Conservation (phyloP, 2,888 invertebrate genomes). For the Drosophila anceps region DNA sequence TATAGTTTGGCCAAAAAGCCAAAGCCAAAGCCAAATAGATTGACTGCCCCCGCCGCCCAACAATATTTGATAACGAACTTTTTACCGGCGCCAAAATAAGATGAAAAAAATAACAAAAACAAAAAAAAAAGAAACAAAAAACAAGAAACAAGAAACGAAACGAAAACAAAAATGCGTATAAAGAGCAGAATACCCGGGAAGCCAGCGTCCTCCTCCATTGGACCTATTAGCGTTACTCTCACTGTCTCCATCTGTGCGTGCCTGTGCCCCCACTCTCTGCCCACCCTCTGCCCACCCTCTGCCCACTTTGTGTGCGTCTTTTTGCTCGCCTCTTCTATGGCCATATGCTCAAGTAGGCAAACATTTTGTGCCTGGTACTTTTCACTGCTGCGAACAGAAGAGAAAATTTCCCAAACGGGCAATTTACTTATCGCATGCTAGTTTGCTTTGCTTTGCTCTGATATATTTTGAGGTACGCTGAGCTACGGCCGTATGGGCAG, state of each 20-base stretch:
- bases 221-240: constrained; percentile 16
- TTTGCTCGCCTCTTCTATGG: constrained; percentile 5
- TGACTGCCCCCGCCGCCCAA: constrained; percentile 22
- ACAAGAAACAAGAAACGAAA: too few relatives aligned
- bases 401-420: constrained; percentile 41
- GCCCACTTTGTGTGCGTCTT: constrained; percentile 1
- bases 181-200: constrained; percentile 30
- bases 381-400: constrained; percentile 18
- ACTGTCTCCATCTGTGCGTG: background rate
- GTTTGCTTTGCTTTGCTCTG: background rate
- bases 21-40: constrained; percentile 13
- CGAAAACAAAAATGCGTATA: constrained; percentile 47
- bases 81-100: constrained; percentile 52
- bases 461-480: background rate
- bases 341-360: constrained; percentile 21
- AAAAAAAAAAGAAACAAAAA: constrained; percentile 23
- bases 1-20: constrained; percentile 21
- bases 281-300: background rate
- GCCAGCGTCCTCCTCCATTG: constrained; percentile 13
- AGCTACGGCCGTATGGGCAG: background rate
- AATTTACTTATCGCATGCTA: constrained; percentile 46
- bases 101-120: constrained; percentile 26
- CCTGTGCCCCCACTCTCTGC: background rate
- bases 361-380: constrained; percentile 48
- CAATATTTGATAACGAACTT: constrained; percentile 42